Conservation (phyloP, 1,140 invertebrate genomes). For the Drosophila prosaltans region DNA sequence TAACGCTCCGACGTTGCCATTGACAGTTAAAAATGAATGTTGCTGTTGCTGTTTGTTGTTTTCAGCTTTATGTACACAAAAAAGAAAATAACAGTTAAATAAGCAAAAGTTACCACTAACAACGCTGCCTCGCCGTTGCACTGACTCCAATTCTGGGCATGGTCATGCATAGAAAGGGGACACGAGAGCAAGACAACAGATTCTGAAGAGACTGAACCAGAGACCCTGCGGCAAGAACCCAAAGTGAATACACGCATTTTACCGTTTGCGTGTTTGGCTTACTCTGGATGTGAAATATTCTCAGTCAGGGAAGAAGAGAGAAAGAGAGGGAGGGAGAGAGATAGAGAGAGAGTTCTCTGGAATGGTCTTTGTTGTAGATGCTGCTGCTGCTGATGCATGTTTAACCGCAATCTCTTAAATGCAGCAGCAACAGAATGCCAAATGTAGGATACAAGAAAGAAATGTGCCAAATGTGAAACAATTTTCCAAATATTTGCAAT, state of each 20-base stretch:
- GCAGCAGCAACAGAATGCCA: conserved; percentile 33
- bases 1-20: not conserved
- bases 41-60: conserved; percentile 39
- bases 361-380: conserved; percentile 22
- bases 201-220: not conserved
- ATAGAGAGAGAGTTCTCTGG: conserved; percentile 26
- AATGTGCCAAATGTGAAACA: conserved; percentile 39
- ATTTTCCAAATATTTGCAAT: conserved; percentile 11
- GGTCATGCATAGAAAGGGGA: conserved; percentile 7
- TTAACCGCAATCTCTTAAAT: conserved; percentile 58
- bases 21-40: conserved; percentile 36
- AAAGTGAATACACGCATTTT: conserved; percentile 63
- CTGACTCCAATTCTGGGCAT: conserved; percentile 16
- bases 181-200: conserved; percentile 1
- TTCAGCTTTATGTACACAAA: conserved; percentile 8
- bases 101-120: conserved; percentile 63
- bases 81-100: conserved; percentile 65
- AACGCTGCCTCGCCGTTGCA: not conserved
- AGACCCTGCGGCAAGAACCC: conserved; percentile 15
- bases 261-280: conserved; percentile 50
- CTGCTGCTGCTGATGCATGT: conserved; percentile 36
- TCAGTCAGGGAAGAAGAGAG: conserved; percentile 25
- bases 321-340: conserved; percentile 19
- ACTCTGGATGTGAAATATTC: conserved; percentile 17
- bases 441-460: conserved; percentile 30